Evolutionary conservation across 2,113 vertebrate species (phyloP), one percentile per base, ranked within the genome.

Genomic region (Aspidoscelis tigris): DNA sequence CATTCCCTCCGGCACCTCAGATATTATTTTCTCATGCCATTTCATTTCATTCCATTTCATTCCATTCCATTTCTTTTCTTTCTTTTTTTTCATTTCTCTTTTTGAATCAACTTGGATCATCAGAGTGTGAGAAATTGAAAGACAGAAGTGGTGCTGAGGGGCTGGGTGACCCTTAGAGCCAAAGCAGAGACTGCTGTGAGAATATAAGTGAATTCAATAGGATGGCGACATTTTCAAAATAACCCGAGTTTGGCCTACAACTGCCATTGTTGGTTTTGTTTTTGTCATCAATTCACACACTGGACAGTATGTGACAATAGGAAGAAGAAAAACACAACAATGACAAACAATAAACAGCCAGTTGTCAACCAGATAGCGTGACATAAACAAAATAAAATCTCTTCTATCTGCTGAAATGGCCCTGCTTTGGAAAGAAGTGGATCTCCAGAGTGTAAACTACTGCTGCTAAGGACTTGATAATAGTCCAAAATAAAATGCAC

Each of bases 71-170:
- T 33, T 33, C 26, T 79, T 90, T 88, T 83, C 71, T 61, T 85
- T 83, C 88, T 84, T 53, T 87, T 84, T 81, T 85, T 88, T 85
- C 85, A 88, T 81, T 85, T 20, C 6, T 22, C 3, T 22, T 92
- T 82, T 92, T 90, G 89, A 82, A 89, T 84, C 85, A 83, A 73
- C 44, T 16, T 22, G 43, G 77, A 88, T 80, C 33, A 81, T 87
- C 87, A 88, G 58, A 1, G 87, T 86, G 83, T 88, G 9, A 87
- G 22, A 76, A 83, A 79, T 72, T 82, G 87, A 90, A 92, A 91
- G 83, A 80, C 76, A 86, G 80, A 88, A 90, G 88, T 22, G n/a
- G 7, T 14, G 6, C 18, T 0, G 12, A 8, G 68, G 80, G 85
- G 80, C 22, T 1, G 7, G 71, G 58, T 70, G 61, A 68, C 61